These are phyloP conservation scores for Ferrisia virgata DNA, from an alignment of 2,888 invertebrate species.

Conservation along the genomic window DNA sequence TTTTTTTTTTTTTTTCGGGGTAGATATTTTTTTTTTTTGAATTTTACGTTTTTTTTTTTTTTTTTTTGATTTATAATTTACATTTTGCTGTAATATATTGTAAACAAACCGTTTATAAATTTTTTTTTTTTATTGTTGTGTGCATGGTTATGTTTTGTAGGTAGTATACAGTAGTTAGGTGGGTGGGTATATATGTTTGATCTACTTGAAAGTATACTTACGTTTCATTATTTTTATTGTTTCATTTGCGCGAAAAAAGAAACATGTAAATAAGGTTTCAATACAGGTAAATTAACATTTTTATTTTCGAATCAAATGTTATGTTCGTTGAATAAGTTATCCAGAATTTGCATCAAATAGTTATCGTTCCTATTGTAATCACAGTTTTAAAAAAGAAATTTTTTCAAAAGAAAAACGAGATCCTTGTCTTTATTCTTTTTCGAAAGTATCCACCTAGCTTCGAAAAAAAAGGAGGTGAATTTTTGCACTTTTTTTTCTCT, in stretches of 20 bases:
- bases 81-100: not conserved
- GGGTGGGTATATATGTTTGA: not conserved
- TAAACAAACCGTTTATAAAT: not conserved
- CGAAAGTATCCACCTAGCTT: not conserved
- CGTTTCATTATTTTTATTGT: not conserved
- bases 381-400: not conserved
- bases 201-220: not conserved
- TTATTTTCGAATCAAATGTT: not conserved
- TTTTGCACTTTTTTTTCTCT: not conserved
- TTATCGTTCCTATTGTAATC: not conserved
- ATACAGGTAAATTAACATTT: not conserved
- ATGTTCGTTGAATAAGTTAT: not conserved
- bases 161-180: too few species aligned
- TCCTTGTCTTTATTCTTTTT: not conserved
- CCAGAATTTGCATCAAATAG: not conserved
- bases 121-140: not conserved
- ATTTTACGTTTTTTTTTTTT: not conserved
- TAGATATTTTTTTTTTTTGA: not conserved
- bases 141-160: not conserved
- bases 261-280: not conserved
- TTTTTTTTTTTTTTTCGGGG: not conserved
- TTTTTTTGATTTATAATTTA: conserved; percentile 19
- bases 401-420: not conserved
- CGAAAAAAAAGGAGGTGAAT: not conserved
- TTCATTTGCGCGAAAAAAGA: not conserved